These are phyloP conservation scores for Acanthococcus lagerstroemiae DNA, from an alignment of 2,888 invertebrate species.

Conservation along the genomic window DNA sequence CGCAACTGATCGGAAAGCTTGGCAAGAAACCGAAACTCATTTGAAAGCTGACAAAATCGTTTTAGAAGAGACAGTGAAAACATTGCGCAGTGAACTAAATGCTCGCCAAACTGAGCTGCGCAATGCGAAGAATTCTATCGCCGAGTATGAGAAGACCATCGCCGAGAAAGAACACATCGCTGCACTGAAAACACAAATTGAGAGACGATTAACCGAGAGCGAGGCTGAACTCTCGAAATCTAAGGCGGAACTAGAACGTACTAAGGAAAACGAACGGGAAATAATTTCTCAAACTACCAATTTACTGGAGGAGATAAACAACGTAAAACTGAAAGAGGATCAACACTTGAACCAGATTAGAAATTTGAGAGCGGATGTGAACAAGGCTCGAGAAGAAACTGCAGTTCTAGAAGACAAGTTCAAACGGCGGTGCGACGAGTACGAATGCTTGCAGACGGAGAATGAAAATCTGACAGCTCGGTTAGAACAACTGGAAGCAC, in stretches of 20 bases:
- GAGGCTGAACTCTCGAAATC: background rate
- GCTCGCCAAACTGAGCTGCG: slow-evolving; percentile 1
- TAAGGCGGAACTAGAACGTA: background rate
- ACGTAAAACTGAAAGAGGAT: slow-evolving; percentile 22
- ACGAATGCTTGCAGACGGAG: slow-evolving; percentile 3
- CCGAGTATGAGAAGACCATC: background rate
- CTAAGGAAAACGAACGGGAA: slow-evolving; percentile 11
- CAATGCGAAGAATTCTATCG: background rate
- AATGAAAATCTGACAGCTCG: slow-evolving; percentile 35
- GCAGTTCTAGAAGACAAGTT: background rate
- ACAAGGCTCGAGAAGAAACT: background rate
- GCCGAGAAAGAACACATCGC: background rate
- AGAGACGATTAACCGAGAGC: background rate
- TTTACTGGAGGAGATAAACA: slow-evolving; percentile 18
- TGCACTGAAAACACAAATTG: background rate
- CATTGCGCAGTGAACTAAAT: slow-evolving; percentile 13
- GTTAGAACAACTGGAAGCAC: slow-evolving; percentile 35
- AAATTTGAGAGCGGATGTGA: background rate
- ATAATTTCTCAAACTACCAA: slow-evolving; percentile 2
- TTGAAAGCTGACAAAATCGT: slow-evolving; percentile 24
- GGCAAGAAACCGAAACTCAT: slow-evolving; percentile 9
- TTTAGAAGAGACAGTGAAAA: slow-evolving; percentile 13
- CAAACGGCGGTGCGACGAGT: background rate
- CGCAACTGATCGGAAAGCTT: slow-evolving; percentile 1
- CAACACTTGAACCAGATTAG: slow-evolving; percentile 2